These are phyloP conservation scores for Listronotus oregonensis DNA, from an alignment of 1,140 invertebrate species.

Conservation along the genomic window DNA sequence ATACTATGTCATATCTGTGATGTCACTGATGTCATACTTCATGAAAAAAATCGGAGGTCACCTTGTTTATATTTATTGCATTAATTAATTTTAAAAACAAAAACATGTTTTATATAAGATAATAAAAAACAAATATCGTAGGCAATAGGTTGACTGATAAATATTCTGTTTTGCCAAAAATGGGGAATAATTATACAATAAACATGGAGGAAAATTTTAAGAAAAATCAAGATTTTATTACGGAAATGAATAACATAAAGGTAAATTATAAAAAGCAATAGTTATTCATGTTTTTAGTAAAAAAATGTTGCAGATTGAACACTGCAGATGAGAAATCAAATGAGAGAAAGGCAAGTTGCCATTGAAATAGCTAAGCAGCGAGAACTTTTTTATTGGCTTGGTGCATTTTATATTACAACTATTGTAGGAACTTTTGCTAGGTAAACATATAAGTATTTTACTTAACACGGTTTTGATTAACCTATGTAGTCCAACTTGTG, in stretches of 20 bases:
- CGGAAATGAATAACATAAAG: constrained; percentile 68
- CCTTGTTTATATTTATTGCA: no score
- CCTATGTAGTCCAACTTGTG: no score
- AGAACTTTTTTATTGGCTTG: constrained; percentile 75
- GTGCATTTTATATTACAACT: constrained; percentile 69
- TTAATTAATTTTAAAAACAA: no score
- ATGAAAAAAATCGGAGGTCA: no score
- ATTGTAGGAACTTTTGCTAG: constrained; percentile 63
- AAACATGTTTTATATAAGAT: no score
- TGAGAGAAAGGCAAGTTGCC: constrained; percentile 74
- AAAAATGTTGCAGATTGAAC: constrained; percentile 62
- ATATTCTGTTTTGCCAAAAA: constrained; percentile 19
- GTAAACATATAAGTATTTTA: constrained; percentile 53
- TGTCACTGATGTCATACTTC: no score
- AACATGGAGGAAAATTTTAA: constrained; percentile 57
- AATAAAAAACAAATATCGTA: no score
- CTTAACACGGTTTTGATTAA: no score
- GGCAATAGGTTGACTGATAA: no score
- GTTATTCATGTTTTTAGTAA: constrained; percentile 14
- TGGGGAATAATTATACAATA: constrained; percentile 47
- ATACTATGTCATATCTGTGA: no score
- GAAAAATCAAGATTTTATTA: constrained; percentile 75
- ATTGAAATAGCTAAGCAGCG: constrained; percentile 71
- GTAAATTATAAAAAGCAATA: constrained; percentile 54
- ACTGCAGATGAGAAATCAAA: constrained; percentile 79